Evolutionary conservation across 92 coral and sea anemone species (phyloP).

Genomic region (Epizoanthus illoricatus): DNA sequence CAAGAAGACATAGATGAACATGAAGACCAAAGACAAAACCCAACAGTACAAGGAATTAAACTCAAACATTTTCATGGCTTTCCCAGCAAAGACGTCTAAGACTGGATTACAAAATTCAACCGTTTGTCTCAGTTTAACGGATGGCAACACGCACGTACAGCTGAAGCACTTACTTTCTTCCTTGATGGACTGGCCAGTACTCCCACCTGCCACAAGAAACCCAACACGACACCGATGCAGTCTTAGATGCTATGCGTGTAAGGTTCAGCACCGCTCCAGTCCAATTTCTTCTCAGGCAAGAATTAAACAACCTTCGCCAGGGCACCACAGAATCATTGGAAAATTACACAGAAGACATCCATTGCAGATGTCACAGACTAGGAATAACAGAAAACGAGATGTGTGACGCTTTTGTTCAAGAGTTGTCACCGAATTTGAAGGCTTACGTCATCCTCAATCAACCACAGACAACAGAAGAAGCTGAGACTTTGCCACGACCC

Average conservation of each 20-base stretch:
- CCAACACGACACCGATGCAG: background rate
- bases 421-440: too few species aligned
- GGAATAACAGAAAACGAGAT: background rate
- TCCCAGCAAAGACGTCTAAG: too few species aligned
- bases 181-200: background rate
- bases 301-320: background rate
- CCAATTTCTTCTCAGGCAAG: background rate
- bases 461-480: too few species aligned
- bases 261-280: conserved; percentile 7
- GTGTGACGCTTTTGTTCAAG: too few species aligned
- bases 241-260: background rate
- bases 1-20: too few species aligned
- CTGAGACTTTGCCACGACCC: too few species aligned
- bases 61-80: too few species aligned
- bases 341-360: background rate
- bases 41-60: background rate
- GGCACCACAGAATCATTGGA: background rate
- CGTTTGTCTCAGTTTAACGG: background rate
- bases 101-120: background rate
- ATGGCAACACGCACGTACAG: background rate
- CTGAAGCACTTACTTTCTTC: conserved; percentile 1
- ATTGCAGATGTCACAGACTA: background rate
- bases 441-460: too few species aligned
- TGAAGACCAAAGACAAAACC: too few species aligned
- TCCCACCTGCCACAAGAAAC: background rate